A percentile compares a stretch with the other conserved stretches of the same genome.
These are phyloP conservation scores for Naja naja DNA, from an alignment of 2,113 vertebrate genomes.

Conservation along the genomic window DNA sequence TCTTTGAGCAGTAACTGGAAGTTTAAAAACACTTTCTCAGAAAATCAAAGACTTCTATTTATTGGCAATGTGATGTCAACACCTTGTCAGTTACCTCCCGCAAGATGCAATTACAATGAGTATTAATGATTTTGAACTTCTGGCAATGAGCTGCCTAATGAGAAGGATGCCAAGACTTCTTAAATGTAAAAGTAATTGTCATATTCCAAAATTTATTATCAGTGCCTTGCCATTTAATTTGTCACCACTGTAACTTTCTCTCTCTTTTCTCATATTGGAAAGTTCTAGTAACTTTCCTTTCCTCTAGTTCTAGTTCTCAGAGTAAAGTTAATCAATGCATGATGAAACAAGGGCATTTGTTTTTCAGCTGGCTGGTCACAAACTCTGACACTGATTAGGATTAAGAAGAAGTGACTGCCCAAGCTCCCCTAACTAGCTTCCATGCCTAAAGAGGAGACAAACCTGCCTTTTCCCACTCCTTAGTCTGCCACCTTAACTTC, in stretches of 20 bases:
- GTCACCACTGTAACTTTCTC: not conserved
- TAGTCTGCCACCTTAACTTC: not conserved
- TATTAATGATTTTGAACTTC: constrained; percentile 61
- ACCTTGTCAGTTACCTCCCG: constrained; percentile 62
- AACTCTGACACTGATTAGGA: not conserved
- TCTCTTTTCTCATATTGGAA: not conserved
- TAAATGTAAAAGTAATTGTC: constrained; percentile 48
- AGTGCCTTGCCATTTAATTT: constrained; percentile 22
- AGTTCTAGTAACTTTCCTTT: not conserved
- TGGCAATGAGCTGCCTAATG: constrained; percentile 50
- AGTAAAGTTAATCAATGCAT: not conserved
- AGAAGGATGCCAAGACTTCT: constrained; percentile 29
- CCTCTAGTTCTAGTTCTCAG: not conserved
- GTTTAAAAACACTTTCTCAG: constrained; percentile 65
- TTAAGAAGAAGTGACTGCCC: not conserved
- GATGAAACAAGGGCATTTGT: not conserved
- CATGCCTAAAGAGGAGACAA: not conserved
- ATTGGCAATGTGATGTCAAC: constrained; percentile 68
- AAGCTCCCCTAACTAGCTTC: not conserved
- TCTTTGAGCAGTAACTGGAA: constrained; percentile 59
- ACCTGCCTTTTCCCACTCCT: not conserved
- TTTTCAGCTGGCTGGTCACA: not conserved
- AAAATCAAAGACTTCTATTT: constrained; percentile 67
- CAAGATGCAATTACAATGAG: constrained; percentile 64
- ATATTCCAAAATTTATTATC: constrained; percentile 32